phyloP scores from a whole-genome alignment of 2,797 vertebrate genomes.

The Sebastes alutus region DNA sequence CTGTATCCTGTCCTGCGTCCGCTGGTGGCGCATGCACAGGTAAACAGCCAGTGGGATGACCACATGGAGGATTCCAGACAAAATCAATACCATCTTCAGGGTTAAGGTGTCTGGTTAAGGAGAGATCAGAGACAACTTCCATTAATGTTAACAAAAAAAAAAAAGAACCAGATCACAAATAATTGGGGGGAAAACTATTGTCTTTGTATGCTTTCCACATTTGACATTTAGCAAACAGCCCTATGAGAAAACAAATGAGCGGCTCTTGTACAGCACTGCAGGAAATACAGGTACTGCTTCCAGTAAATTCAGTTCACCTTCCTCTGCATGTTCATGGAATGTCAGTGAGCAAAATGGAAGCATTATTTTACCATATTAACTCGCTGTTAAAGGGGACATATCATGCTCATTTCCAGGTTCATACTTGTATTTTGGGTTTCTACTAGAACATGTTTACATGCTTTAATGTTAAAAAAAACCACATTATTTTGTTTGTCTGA shows the following conservation, averaged over 20 bases:
- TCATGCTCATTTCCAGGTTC: neutral
- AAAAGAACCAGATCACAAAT: too few relatives aligned
- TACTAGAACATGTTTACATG: too few relatives aligned
- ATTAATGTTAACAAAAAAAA: neutral
- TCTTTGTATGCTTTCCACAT: neutral
- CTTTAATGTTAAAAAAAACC: neutral
- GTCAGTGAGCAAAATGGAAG: neutral
- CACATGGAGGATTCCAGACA: neutral
- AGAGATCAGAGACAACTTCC: neutral
- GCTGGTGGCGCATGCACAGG: neutral
- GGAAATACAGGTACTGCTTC: neutral
- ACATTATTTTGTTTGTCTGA: too few relatives aligned
- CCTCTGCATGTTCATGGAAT: too few relatives aligned
- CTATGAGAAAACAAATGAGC: neutral
- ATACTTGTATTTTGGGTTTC: neutral
- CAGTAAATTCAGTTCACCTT: too few relatives aligned
- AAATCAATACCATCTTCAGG: rapidly evolving
- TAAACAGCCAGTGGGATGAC: neutral
- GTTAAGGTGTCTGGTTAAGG: rapidly evolving
- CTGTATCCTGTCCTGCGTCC: rapidly evolving
- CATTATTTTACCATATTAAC: neutral
- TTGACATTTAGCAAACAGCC: neutral
- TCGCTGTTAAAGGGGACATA: neutral
- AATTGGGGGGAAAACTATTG: neutral
- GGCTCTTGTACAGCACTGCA: too few relatives aligned